A percentile compares a stretch with the other conserved stretches of the same genome.
These are phyloP conservation scores for Balaeniceps rex DNA, from an alignment of 2,113 vertebrate species.

Conservation along the genomic window DNA sequence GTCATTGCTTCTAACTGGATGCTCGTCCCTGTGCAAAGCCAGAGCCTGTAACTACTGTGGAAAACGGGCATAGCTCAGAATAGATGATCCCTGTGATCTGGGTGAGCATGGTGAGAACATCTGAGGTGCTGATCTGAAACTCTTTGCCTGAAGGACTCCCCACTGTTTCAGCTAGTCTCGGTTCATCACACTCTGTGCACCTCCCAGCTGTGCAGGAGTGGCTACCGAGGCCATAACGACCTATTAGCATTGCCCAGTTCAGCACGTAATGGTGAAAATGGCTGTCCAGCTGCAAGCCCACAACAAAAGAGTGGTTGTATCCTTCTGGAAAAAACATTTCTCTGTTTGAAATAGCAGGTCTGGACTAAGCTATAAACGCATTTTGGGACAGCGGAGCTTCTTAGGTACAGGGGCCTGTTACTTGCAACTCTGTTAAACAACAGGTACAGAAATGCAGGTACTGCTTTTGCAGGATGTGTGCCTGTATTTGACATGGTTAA, in stretches of 20 bases:
- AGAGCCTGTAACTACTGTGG: not conserved
- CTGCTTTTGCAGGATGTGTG: not conserved
- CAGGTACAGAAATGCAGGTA: not conserved
- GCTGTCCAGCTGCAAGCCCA: not conserved
- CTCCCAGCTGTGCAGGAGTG: not conserved
- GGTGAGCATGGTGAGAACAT: not conserved
- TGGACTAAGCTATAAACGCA: not conserved
- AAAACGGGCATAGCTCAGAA: not conserved
- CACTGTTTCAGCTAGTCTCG: accelerated
- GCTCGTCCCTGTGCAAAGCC: accelerated
- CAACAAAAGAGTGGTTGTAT: not conserved
- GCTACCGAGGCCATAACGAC: not conserved
- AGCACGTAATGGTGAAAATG: not conserved
- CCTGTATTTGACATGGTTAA: not conserved
- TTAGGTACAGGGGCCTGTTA: not conserved
- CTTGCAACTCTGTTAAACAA: not conserved
- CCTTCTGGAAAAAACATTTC: not conserved
- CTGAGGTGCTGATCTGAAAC: accelerated
- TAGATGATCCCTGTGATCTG: not conserved
- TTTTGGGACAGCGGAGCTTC: not conserved
- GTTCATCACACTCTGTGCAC: not conserved
- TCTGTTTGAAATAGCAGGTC: not conserved
- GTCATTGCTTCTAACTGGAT: not conserved
- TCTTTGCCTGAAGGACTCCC: not conserved
- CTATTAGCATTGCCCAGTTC: not conserved